Percentiles rank a stretch among this genome's conserved stretches.
phyloP scores from a whole-genome alignment of 1,140 invertebrate genomes.

The Vanessa tameamea region DNA sequence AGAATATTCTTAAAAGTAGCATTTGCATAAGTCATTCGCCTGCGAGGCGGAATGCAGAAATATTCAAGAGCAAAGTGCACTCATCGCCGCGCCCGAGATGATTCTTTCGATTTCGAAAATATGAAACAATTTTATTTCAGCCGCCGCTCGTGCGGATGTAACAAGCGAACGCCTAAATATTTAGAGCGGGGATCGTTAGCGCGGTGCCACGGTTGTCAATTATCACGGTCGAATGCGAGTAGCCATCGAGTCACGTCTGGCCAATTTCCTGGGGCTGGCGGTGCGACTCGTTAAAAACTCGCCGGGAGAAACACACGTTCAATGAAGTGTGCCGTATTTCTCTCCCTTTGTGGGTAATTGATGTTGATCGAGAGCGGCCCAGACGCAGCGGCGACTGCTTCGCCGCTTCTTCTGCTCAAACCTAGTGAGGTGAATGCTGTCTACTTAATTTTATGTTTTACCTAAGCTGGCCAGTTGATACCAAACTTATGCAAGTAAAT shows the following conservation, averaged over 20 bases:
- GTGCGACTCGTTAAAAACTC: slow-evolving; percentile 21
- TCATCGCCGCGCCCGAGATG: slow-evolving; percentile 3
- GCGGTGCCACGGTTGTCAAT: slow-evolving; percentile 15
- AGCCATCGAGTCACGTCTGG: slow-evolving; percentile 20
- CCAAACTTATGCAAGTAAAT: too few species aligned
- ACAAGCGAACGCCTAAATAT: slow-evolving; percentile 17
- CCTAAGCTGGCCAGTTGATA: too few species aligned
- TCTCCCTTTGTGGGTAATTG: slow-evolving; percentile 2
- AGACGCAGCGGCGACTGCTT: too few species aligned
- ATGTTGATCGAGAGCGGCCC: background rate
- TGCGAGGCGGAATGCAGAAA: slow-evolving; percentile 14
- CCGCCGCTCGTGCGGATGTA: background rate
- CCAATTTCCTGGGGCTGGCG: slow-evolving; percentile 24
- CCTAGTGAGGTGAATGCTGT: too few species aligned
- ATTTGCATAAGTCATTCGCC: slow-evolving; percentile 31
- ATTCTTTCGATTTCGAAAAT: background rate
- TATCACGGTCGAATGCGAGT: slow-evolving; percentile 22
- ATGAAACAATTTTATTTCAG: slow-evolving; percentile 10
- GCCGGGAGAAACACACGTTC: slow-evolving; percentile 15
- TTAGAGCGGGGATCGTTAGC: slow-evolving; percentile 21
- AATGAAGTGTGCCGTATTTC: background rate
- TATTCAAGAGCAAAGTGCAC: slow-evolving; percentile 1
- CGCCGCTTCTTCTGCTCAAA: too few species aligned
- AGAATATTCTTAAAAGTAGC: slow-evolving; percentile 29
- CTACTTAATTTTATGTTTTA: too few species aligned